Evolutionary conservation across 2,113 vertebrate genomes (phyloP).

Genomic region (Brachypodius melanocephalos): DNA sequence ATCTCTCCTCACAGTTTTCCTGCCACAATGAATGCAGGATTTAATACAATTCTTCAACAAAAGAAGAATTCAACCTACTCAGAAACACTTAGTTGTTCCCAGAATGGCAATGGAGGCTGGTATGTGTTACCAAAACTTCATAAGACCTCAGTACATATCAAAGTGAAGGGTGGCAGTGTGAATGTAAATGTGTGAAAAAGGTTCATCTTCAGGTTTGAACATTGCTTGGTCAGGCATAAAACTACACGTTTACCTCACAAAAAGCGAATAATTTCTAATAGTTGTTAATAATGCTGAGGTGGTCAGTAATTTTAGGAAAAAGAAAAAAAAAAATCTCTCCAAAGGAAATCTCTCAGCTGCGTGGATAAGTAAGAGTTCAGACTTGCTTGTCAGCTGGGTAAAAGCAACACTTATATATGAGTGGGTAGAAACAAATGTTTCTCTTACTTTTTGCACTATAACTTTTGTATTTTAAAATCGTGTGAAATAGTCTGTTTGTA

Average conservation of each 20-base stretch:
- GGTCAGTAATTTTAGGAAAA: not conserved
- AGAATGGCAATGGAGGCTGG: not conserved
- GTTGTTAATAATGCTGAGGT: not conserved
- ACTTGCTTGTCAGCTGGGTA: not conserved
- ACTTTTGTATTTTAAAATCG: not conserved
- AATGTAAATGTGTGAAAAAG: not conserved
- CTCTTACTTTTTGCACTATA: not conserved
- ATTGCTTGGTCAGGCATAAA: not conserved
- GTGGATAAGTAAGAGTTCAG: not conserved
- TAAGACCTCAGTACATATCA: not conserved
- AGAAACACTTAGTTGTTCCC: not conserved
- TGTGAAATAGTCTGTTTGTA: not conserved
- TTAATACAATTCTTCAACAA: not conserved
- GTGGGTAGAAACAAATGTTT: not conserved
- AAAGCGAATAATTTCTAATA: not conserved
- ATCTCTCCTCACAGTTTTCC: not conserved
- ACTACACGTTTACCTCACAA: not conserved
- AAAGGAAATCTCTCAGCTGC: not conserved
- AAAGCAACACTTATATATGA: not conserved
- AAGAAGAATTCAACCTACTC: not conserved
- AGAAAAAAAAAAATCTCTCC: not conserved
- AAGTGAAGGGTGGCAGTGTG: not conserved
- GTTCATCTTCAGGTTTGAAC: not conserved
- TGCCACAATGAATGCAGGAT: not conserved
- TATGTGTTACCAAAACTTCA: not conserved